phyloP scores from a whole-genome alignment of 2,888 invertebrate species.

The Trachelus stipa region DNA sequence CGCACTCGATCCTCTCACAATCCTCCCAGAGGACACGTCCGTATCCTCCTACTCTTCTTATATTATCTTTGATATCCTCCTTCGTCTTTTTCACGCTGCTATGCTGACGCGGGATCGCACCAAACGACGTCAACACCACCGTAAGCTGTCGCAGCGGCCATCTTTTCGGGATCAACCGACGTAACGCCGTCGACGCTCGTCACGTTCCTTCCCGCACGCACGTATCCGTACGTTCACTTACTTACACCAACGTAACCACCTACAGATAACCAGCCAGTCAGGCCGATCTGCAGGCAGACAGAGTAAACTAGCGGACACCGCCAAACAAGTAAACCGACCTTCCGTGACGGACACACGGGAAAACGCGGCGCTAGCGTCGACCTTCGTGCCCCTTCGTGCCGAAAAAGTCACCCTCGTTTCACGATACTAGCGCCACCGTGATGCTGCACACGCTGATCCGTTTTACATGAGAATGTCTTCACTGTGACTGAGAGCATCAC shows the following conservation, averaged over 20 bases:
- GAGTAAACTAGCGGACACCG: no score
- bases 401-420: no score
- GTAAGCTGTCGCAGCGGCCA: slow-evolving; percentile 65
- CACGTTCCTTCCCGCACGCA: slow-evolving; percentile 17
- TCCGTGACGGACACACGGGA: no score
- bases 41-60: slow-evolving; percentile 26
- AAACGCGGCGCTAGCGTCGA: no score
- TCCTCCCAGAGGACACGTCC: slow-evolving; percentile 21
- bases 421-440: no score
- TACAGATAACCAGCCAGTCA: not conserved
- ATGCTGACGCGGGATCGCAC: slow-evolving; percentile 55
- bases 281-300: not conserved
- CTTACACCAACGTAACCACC: not conserved
- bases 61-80: slow-evolving; percentile 24
- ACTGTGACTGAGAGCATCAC: no score
- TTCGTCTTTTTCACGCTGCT: slow-evolving; percentile 51
- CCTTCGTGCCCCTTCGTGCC: no score
- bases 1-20: slow-evolving; percentile 10
- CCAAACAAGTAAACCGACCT: no score
- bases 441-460: no score
- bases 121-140: slow-evolving; percentile 62
- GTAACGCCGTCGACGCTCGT: slow-evolving; percentile 30
- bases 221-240: not conserved
- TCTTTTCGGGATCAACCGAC: slow-evolving; percentile 51
- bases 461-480: no score